A percentile compares a stretch with the other conserved stretches of the same genome.
phyloP scores from a whole-genome alignment of 2,113 vertebrate species.

The Illadopsis cleaveri region DNA sequence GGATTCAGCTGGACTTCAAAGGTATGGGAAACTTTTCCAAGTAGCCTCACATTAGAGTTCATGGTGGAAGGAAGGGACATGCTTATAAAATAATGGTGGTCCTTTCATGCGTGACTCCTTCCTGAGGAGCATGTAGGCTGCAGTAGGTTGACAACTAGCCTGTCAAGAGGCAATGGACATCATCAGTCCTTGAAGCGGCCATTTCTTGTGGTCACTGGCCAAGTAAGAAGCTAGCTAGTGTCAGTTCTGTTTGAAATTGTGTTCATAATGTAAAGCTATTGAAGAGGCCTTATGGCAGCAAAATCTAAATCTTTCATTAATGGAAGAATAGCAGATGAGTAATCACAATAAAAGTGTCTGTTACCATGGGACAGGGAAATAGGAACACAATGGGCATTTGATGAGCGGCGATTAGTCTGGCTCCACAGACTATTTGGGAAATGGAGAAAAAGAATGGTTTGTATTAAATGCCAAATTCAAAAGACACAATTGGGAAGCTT shows the following conservation, averaged over 20 bases:
- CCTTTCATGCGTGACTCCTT: not conserved
- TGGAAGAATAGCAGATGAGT: slow-evolving; percentile 44
- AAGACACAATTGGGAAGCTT: slow-evolving; percentile 47
- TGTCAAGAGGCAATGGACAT: not conserved
- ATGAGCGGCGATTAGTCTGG: slow-evolving; percentile 52
- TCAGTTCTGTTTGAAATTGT: not conserved
- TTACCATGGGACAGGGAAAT: slow-evolving; percentile 52
- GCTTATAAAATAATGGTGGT: not conserved
- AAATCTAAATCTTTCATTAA: slow-evolving; percentile 55
- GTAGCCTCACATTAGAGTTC: not conserved
- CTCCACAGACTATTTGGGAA: slow-evolving; percentile 57
- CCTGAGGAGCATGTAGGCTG: not conserved
- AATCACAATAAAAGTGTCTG: slow-evolving; percentile 58
- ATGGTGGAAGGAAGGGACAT: not conserved
- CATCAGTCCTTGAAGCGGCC: not conserved
- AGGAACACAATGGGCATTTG: slow-evolving; percentile 57
- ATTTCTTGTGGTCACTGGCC: not conserved
- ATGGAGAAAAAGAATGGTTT: slow-evolving; percentile 33
- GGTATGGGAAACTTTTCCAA: not conserved
- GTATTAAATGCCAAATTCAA: slow-evolving; percentile 33
- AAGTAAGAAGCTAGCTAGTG: not conserved
- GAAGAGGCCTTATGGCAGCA: not conserved
- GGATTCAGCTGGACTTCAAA: not conserved
- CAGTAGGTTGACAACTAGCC: not conserved
- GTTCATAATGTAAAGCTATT: not conserved